Base-by-base conservation (phyloP, 1,140 invertebrate genomes). In the Planococcus citri region DNA sequence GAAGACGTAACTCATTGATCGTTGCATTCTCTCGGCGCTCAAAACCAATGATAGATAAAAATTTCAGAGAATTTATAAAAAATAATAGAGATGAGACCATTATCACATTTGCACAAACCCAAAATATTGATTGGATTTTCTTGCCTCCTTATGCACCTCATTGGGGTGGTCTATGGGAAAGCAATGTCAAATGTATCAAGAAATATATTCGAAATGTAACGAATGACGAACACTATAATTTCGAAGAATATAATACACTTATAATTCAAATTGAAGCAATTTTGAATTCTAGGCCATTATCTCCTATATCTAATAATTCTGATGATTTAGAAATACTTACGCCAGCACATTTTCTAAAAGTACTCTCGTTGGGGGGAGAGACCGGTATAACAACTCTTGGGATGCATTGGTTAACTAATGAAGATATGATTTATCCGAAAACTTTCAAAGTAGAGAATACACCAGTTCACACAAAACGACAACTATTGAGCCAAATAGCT, bases 141-240 rank as follows among this genome's bases (percentile, higher is more conserved):
- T 74, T 73, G 38, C 76, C 77, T 21, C 75, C 78, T 8, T 17
- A 24, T 57, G 72, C 72, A 14, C 75, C 77, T 1, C 72, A 78
- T 68, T 73, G 76, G 29, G 76, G 76, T 27, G 78, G 78, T 17
- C 33, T 76, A 9, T 78, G 77, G 77, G 78, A 80, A 71, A 70
- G 72, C 64, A 69, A 73, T 20, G 73, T 79, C 1, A 75, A 77
- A 68, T 75, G 73, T 12, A 72, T 75, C 0, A 78, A 79, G 69
- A 73, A 73, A 70, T 75, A 77, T 72, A 70, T 80, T 37, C 68
- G 69, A 1, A 69, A 72, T 21, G 73, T 75, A 38, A 9, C 77
- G 51, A 75, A 73, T 33, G 24, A 51, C 25, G 70, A 58, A 57
- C 37, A 70, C 14, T 60, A 76, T 71, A 69, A 74, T 0, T 73